A percentile compares a stretch with the other conserved stretches of the same genome.
Conservation (phyloP, 2,888 invertebrate species). For the Pharmacophagus antenor region DNA sequence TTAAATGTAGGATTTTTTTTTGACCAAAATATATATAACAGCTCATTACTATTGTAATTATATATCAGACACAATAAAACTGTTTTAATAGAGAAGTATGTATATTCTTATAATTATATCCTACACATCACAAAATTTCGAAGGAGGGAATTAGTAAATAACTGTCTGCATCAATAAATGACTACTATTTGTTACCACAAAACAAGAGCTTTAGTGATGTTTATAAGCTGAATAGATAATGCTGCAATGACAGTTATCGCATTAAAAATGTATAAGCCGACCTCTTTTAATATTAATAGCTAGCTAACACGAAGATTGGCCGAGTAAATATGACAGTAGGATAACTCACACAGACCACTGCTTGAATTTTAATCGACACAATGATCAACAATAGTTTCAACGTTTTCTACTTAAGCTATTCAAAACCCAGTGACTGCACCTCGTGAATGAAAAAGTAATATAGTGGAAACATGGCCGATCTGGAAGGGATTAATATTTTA, state of each 20-base stretch:
- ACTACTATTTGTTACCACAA: conserved; percentile 35
- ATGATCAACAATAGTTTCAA: neutral
- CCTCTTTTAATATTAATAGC: conserved; percentile 50
- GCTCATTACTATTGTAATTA: too few relatives aligned
- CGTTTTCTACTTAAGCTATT: too few relatives aligned
- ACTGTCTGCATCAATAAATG: neutral
- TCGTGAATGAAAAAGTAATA: too few relatives aligned
- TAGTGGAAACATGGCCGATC: too few relatives aligned
- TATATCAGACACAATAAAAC: too few relatives aligned
- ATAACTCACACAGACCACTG: conserved; percentile 16
- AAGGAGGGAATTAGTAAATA: neutral
- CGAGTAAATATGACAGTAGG: conserved; percentile 36
- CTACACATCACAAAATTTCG: neutral
- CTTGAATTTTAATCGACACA: conserved; percentile 7
- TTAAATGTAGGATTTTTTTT: too few relatives aligned
- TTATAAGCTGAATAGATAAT: conserved; percentile 41
- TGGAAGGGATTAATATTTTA: too few relatives aligned
- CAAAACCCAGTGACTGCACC: too few relatives aligned
- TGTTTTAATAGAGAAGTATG: too few relatives aligned
- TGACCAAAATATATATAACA: too few relatives aligned
- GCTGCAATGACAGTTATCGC: conserved; percentile 40
- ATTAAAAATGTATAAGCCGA: conserved; percentile 49
- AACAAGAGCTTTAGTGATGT: conserved; percentile 37
- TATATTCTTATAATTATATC: too few relatives aligned
- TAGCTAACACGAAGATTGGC: conserved; percentile 36